Percentiles rank a stretch among this genome's conserved stretches.
Evolutionary conservation across 1,140 invertebrate species (phyloP).

Genomic region (Drosophila baimaii): DNA sequence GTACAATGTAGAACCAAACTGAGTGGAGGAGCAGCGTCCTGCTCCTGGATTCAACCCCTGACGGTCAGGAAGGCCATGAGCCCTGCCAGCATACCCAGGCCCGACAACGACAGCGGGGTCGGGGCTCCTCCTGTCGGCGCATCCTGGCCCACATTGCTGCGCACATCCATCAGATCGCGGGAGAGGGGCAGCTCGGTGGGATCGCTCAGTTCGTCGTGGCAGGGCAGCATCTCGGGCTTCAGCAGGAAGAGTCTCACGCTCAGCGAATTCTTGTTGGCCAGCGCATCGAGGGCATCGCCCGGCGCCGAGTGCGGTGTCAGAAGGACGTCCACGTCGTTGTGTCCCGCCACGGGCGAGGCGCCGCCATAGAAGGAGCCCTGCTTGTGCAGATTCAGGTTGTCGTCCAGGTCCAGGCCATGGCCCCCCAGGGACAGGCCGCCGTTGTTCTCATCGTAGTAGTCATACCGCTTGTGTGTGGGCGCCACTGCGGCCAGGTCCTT

Average conservation of each 20-base stretch:
- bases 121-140: conserved; percentile 32
- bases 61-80: conserved; percentile 18
- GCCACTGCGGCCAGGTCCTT: conserved; percentile 59
- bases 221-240: conserved; percentile 88
- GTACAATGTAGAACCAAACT: conserved; percentile 49
- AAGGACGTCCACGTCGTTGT: conserved; percentile 74
- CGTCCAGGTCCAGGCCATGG: conserved; percentile 64
- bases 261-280: conserved; percentile 69
- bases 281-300: conserved; percentile 55
- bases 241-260: conserved; percentile 86
- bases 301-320: conserved; percentile 18
- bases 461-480: conserved; percentile 70
- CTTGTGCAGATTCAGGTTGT: conserved; percentile 76
- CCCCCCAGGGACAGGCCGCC: conserved; percentile 50
- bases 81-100: conserved; percentile 1
- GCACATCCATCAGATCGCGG: conserved; percentile 84
- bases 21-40: conserved; percentile 10
- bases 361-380: conserved; percentile 69
- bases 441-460: conserved; percentile 71
- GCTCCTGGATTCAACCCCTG: conserved; percentile 50
- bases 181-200: conserved; percentile 87
- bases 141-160: conserved; percentile 74
- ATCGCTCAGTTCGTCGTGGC: conserved; percentile 87
- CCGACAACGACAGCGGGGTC: background rate
- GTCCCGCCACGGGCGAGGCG: conserved; percentile 18